Evolutionary conservation across 1,140 invertebrate species (phyloP).

Genomic region (Drosophila sp.): DNA sequence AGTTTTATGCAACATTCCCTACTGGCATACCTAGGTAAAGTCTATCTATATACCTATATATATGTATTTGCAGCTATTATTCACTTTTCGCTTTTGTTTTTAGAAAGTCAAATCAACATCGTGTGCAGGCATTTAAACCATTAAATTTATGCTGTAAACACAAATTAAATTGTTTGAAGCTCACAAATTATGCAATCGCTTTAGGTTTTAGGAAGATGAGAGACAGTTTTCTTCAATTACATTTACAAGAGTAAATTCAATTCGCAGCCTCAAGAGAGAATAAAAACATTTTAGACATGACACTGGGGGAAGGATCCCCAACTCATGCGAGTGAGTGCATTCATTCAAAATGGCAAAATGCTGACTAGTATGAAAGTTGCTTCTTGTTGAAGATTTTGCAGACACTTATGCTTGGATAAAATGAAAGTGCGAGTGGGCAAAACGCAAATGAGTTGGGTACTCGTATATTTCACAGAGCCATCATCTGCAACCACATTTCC

Average conservation of each 20-base stretch:
- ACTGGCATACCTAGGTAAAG: constrained; percentile 15
- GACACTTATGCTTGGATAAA: constrained; percentile 34
- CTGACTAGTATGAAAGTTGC: constrained; percentile 1
- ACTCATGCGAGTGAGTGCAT: neutral
- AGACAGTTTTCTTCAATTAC: constrained; percentile 46
- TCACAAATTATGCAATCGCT: constrained; percentile 61
- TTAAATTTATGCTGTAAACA: constrained; percentile 53
- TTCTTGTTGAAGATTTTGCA: constrained; percentile 24
- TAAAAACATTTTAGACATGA: constrained; percentile 37
- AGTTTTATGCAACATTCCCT: constrained; percentile 31
- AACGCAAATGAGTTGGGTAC: constrained; percentile 4
- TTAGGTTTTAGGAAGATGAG: neutral
- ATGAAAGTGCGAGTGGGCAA: constrained; percentile 63
- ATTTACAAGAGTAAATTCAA: constrained; percentile 33
- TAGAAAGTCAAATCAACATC: constrained; percentile 57
- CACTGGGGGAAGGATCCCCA: too few species aligned
- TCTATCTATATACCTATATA: neutral
- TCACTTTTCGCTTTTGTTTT: constrained; percentile 37
- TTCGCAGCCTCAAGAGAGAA: constrained; percentile 42
- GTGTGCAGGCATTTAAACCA: constrained; percentile 50
- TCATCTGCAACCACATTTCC: constrained; percentile 46
- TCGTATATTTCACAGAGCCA: constrained; percentile 46
- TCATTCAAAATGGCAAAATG: neutral
- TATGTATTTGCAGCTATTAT: constrained; percentile 43
- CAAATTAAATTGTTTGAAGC: constrained; percentile 57